These are phyloP conservation scores for Erebia epiphron DNA, from an alignment of 2,888 invertebrate species.

Conservation along the genomic window DNA sequence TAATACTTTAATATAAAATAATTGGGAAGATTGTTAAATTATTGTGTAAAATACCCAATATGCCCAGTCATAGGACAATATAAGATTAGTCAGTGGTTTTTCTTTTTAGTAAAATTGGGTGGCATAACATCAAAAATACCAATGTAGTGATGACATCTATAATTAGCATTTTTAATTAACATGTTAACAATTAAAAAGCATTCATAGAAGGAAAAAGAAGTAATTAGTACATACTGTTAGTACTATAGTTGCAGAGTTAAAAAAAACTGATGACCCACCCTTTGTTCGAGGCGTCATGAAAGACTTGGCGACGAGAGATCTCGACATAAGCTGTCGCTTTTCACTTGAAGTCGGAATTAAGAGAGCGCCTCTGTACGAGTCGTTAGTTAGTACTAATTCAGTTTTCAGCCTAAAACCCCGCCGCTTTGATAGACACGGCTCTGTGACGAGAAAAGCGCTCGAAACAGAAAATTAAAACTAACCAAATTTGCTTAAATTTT, in stretches of 20 bases:
- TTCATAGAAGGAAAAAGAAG: background rate
- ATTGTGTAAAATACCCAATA: no score
- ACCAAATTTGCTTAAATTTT: constrained; percentile 12
- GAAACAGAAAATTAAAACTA: constrained; percentile 12
- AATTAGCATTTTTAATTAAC: no score
- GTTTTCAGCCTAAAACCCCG: constrained; percentile 27
- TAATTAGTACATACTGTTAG: background rate
- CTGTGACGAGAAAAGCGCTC: background rate
- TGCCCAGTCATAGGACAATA: no score
- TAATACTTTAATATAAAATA: no score
- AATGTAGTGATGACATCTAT: no score
- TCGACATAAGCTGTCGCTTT: constrained; percentile 60
- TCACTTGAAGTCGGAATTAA: constrained; percentile 56
- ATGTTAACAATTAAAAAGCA: background rate
- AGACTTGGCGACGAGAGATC: constrained; percentile 53
- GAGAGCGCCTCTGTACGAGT: constrained; percentile 34
- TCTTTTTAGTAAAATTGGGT: no score
- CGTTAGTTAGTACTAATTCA: constrained; percentile 34
- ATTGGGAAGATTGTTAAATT: no score
- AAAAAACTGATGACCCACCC: constrained; percentile 39
- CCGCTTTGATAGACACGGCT: constrained; percentile 9
- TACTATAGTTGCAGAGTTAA: background rate
- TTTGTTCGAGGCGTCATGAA: constrained; percentile 57
- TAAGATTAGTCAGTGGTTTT: no score
- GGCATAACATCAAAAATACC: no score